phyloP scores from a whole-genome alignment of 2,797 vertebrate genomes.

The Scolopax rusticola region DNA sequence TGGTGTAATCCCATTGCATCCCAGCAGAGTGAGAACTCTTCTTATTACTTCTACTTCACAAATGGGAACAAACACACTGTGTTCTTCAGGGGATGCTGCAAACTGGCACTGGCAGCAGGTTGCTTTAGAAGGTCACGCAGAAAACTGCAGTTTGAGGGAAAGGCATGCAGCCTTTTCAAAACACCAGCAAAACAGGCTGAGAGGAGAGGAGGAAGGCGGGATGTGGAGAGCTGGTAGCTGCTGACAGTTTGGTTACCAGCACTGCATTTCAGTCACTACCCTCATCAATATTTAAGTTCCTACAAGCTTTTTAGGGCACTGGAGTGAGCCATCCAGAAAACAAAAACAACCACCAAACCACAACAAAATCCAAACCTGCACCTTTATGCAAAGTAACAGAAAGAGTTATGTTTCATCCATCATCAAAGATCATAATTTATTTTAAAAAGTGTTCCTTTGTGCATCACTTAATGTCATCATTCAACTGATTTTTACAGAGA shows the following conservation, averaged over 20 bases:
- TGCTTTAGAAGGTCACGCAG: background rate
- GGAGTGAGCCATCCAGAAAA: background rate
- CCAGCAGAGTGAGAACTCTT: background rate
- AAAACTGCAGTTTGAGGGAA: background rate
- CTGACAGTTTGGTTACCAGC: background rate
- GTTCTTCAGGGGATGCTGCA: background rate
- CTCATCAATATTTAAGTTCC: background rate
- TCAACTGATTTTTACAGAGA: background rate
- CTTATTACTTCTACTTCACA: background rate
- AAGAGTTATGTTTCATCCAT: background rate
- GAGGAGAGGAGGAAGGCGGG: background rate
- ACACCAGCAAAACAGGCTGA: background rate
- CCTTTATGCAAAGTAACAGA: background rate
- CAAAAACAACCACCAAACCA: background rate
- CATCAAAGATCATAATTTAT: background rate
- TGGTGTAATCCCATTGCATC: background rate
- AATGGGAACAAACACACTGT: background rate
- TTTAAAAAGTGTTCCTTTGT: background rate
- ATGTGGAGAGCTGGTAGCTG: background rate
- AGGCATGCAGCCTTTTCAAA: background rate
- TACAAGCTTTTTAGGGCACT: background rate
- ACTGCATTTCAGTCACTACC: background rate
- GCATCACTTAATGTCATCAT: background rate
- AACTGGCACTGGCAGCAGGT: background rate
- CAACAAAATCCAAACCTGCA: accelerated